Evolutionary conservation across 2,113 vertebrate species (phyloP), one percentile per base, ranked within the genome.

Genomic region (Dipodomys spectabilis): DNA sequence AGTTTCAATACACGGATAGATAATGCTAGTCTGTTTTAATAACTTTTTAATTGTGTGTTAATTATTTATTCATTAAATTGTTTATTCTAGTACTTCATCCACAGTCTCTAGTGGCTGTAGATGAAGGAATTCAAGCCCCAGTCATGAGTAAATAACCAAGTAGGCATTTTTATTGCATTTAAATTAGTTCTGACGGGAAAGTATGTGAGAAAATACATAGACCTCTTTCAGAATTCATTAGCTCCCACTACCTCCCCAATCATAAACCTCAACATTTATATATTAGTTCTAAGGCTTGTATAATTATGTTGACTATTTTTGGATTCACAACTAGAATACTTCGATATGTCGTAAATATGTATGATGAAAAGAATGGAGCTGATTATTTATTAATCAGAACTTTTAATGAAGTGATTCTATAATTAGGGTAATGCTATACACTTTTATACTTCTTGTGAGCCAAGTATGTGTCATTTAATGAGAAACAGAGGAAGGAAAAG

Each of bases 1-100:
- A 74, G 30, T 68, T 89, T 30, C 64, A 94, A 32, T 78, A 77
- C n/a, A 81, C 19, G 94, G 23, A 57, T 69, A 95, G 60, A 74
- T 96, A 96, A 96, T 86, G 35, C 69, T 93, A 89, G n/a, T 78
- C 72, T 97, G n/a, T 30, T 97, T 98, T 96, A 98, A 97, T 96
- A 98, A 96, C 93, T 49, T 89, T 97, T 97, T 97, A 96, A 98
- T 97, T 97, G 85, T 77, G 25, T 65, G 62, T 93, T 97, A 98
- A 97, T 98, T 97, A 96, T 97, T 98, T 97, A 97, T 96, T 96
- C 85, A 97, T 97, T 97, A 95, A 97, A 93, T 93, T 96, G 90
- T 97, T 97, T 96, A 95, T 93, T 86, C 84, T 96, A 23, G 0
- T 93, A 94, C 73, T 96, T 96, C 72, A 95, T 97, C 74, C 92